These are phyloP conservation scores for Carassius gibelio DNA, from an alignment of 2,113 vertebrate genomes.

Conservation along the genomic window DNA sequence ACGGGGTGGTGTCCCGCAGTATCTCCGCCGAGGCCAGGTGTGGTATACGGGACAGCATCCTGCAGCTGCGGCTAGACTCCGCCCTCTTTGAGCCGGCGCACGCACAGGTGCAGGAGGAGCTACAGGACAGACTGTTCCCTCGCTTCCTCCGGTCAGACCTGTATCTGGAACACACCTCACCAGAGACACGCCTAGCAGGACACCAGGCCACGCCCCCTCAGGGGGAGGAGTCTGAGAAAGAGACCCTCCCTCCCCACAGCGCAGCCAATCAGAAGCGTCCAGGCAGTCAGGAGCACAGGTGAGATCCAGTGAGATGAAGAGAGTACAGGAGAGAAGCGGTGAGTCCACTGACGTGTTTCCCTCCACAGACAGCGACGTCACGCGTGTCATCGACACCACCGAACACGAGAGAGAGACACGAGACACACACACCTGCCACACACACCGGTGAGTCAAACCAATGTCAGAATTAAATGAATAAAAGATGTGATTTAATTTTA, in stretches of 20 bases:
- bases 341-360: too few species aligned
- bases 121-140: constrained; percentile 96
- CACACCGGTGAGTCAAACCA: too few species aligned
- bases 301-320: too few species aligned
- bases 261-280: constrained; percentile 76
- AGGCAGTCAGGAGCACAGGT: constrained; percentile 87
- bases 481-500: too few species aligned
- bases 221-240: constrained; percentile 85
- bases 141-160: constrained; percentile 95
- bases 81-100: constrained; percentile 96
- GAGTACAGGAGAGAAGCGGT: constrained; percentile 79
- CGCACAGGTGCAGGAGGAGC: constrained; percentile 90
- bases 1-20: constrained; percentile 83
- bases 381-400: too few species aligned
- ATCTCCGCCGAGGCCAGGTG: constrained; percentile 92
- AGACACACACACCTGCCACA: too few species aligned
- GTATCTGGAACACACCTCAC: constrained; percentile 86
- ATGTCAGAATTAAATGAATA: too few species aligned
- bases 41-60: constrained; percentile 90
- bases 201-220: constrained; percentile 78
- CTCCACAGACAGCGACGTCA: too few species aligned
- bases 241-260: constrained; percentile 80
- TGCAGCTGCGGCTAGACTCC: constrained; percentile 86
- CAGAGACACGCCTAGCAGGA: constrained; percentile 69
- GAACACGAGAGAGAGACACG: too few species aligned